A percentile compares a stretch with the other conserved stretches of the same genome.
phyloP scores from a whole-genome alignment of 2,797 vertebrate genomes.

The Falco cherrug region DNA sequence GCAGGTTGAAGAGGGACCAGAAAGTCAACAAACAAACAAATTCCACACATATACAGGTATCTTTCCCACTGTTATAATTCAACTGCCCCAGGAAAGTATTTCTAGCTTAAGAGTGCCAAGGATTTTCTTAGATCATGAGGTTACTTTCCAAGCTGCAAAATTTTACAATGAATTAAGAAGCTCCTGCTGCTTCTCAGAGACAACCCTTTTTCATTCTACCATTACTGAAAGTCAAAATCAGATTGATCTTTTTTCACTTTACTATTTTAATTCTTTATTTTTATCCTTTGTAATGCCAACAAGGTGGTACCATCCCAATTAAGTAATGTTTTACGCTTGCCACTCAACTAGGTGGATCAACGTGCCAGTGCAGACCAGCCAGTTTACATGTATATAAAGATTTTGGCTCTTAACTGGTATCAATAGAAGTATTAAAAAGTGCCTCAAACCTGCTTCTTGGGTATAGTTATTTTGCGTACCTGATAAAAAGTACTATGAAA shows the following conservation, averaged over 20 bases:
- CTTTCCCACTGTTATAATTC: not conserved
- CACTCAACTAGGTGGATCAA: not conserved
- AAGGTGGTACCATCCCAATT: not conserved
- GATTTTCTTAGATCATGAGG: not conserved
- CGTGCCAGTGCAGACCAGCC: not conserved
- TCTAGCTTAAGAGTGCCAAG: not conserved
- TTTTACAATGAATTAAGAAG: not conserved
- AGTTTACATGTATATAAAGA: not conserved
- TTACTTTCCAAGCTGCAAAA: not conserved
- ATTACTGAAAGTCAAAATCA: not conserved
- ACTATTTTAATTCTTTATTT: not conserved
- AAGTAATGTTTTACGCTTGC: not conserved
- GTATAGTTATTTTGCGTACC: not conserved
- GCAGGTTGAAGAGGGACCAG: not conserved
- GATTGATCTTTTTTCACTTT: not conserved
- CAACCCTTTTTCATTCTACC: not conserved
- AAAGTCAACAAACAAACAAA: not conserved
- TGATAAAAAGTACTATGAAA: not conserved
- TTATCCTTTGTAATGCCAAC: not conserved
- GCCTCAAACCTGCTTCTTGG: not conserved
- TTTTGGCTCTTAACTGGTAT: fast-evolving
- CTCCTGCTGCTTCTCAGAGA: not conserved
- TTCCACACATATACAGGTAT: not conserved
- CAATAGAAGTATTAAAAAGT: not conserved
- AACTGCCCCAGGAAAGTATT: not conserved